A percentile compares a stretch with the other conserved stretches of the same genome.
Conservation (phyloP, 2,113 vertebrate genomes). For the Eptesicus fuscus region DNA sequence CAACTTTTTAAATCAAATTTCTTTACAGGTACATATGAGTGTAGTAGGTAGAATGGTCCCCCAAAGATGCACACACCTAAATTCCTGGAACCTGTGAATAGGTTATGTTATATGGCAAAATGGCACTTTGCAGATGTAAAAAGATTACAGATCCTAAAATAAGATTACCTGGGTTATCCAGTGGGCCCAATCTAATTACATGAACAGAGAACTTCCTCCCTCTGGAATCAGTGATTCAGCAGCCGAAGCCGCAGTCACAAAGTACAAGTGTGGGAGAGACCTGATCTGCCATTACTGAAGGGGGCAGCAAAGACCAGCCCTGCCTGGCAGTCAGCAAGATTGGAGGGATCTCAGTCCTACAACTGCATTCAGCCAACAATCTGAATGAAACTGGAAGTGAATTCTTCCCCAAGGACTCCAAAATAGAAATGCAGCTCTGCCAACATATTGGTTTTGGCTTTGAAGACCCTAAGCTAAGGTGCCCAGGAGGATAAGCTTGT, state of each 20-base stretch:
- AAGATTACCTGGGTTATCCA: background rate
- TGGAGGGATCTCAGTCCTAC: background rate
- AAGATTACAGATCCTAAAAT: slow-evolving; percentile 14
- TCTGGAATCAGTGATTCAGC: background rate
- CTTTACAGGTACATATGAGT: background rate
- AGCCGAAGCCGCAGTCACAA: background rate
- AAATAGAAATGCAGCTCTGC: background rate
- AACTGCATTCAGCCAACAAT: background rate
- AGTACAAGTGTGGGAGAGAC: background rate
- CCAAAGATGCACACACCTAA: background rate
- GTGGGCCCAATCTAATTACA: background rate
- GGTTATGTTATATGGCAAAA: slow-evolving; percentile 9
- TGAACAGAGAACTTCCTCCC: background rate
- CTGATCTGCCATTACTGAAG: background rate
- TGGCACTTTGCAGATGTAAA: background rate
- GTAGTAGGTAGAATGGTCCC: background rate
- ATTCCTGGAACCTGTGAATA: background rate
- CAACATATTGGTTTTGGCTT: slow-evolving; percentile 20
- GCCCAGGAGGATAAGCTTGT: background rate
- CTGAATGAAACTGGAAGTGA: background rate
- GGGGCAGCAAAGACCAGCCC: background rate
- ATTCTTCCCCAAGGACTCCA: background rate
- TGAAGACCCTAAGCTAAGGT: background rate
- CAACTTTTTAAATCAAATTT: slow-evolving; percentile 12
- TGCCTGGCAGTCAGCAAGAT: background rate